phyloP scores from a whole-genome alignment of 1,140 invertebrate genomes.

The Pseudoatta argentina region DNA sequence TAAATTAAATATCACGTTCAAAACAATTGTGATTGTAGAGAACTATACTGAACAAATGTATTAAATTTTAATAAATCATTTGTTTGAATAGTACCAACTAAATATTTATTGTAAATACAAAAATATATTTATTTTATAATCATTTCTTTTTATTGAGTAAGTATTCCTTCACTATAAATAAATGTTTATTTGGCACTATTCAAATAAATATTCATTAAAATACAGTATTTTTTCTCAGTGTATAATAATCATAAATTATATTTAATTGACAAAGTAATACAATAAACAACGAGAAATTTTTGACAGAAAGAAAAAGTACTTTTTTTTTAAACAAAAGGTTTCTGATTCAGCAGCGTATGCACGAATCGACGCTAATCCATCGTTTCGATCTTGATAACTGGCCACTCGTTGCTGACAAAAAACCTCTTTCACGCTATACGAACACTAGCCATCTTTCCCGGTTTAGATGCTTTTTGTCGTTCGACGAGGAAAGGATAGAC shows the following conservation, averaged over 20 bases:
- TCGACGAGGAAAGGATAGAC: slow-evolving; percentile 63
- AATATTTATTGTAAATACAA: no score
- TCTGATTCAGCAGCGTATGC: not conserved
- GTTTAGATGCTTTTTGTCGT: slow-evolving; percentile 64
- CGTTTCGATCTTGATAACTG: slow-evolving; percentile 34
- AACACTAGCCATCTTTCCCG: slow-evolving; percentile 68
- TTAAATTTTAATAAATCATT: no score
- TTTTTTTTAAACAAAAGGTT: not conserved
- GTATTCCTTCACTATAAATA: no score
- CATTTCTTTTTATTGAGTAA: no score
- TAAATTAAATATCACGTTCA: not conserved
- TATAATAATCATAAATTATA: not conserved
- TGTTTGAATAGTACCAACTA: no score
- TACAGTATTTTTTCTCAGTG: no score
- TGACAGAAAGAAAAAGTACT: not conserved
- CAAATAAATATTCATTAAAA: no score
- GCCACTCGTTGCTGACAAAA: slow-evolving; percentile 55
- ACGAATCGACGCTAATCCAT: slow-evolving; percentile 60
- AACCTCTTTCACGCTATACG: slow-evolving; percentile 67
- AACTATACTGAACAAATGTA: no score
- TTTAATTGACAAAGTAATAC: not conserved
- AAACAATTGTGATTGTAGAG: not conserved
- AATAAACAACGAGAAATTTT: not conserved
- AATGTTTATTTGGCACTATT: no score
- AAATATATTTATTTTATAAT: no score